Conservation (phyloP, 1,140 invertebrate genomes). For the Radopholus similis region DNA sequence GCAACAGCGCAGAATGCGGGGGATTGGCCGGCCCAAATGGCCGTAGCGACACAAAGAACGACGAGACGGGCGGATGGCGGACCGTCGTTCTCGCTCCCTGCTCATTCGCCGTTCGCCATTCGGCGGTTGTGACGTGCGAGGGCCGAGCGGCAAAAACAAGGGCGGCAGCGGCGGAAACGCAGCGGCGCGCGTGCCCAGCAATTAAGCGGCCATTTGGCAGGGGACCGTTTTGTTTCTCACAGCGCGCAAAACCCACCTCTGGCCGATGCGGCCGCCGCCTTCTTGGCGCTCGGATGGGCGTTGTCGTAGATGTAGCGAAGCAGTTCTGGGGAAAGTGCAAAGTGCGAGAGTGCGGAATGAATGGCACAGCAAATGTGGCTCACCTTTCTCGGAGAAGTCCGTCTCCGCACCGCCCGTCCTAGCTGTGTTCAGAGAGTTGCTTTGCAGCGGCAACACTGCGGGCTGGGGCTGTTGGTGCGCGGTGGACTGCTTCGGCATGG, state of each 20-base stretch:
- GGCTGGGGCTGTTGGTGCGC: conserved; percentile 15
- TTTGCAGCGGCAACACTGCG: conserved; percentile 7
- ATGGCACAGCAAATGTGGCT: conserved; percentile 1
- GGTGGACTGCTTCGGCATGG: too few species aligned
- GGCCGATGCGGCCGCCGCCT: neutral
- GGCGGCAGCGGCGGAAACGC: too few species aligned
- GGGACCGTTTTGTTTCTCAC: too few species aligned
- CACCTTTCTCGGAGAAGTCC: conserved; percentile 45
- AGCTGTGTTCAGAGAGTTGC: neutral
- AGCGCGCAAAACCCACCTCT: too few species aligned
- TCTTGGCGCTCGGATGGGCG: neutral
- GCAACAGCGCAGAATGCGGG: too few species aligned
- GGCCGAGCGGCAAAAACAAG: too few species aligned
- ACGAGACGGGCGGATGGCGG: too few species aligned
- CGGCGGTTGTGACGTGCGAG: too few species aligned
- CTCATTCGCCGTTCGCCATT: too few species aligned
- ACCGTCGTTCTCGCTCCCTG: too few species aligned
- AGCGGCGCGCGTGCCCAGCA: neutral
- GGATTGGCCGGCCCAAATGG: too few species aligned
- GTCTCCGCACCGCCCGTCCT: conserved; percentile 17
- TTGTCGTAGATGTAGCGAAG: conserved; percentile 43
- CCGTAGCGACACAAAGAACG: too few species aligned
- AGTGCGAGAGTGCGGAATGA: neutral
- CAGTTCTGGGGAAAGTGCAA: conserved; percentile 35
- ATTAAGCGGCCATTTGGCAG: conserved; percentile 6